Evolutionary conservation across 2,888 invertebrate genomes (phyloP).

Genomic region (Drosophila pseudotalamancana): DNA sequence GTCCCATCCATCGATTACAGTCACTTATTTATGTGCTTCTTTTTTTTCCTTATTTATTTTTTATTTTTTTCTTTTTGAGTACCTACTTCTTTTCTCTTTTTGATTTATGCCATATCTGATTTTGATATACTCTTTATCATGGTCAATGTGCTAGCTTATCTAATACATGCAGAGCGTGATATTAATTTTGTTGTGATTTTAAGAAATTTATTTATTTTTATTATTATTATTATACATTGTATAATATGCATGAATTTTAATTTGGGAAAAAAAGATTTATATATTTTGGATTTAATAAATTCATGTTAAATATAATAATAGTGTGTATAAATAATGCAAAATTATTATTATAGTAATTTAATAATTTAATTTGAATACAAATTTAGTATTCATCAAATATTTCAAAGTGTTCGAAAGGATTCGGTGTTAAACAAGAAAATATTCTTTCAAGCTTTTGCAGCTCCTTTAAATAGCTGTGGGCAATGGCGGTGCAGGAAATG

Average conservation of each 20-base stretch:
- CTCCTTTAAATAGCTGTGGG: slow-evolving; percentile 38
- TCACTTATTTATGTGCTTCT: slow-evolving; percentile 70
- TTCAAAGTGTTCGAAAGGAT: slow-evolving; percentile 3
- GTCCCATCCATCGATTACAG: slow-evolving; percentile 60
- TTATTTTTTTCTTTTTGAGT: slow-evolving; percentile 40
- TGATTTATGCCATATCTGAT: slow-evolving; percentile 36
- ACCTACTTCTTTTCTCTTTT: slow-evolving; percentile 23
- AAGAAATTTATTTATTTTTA: background rate
- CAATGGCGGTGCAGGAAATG: slow-evolving; percentile 36
- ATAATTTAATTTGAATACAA: background rate
- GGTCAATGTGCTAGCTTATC: background rate
- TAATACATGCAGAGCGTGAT: background rate
- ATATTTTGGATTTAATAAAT: no score
- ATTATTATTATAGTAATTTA: background rate
- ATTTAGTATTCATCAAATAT: background rate
- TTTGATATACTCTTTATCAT: slow-evolving; percentile 23
- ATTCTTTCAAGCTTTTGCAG: background rate
- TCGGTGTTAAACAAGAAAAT: slow-evolving; percentile 16
- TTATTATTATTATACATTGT: no score
- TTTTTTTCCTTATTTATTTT: slow-evolving; percentile 43
- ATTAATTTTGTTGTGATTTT: no score
- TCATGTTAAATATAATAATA: no score
- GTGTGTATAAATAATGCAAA: background rate
- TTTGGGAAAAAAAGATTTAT: no score
- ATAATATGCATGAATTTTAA: no score